Evolutionary conservation across 2,888 invertebrate genomes (phyloP).

Genomic region (Drosophila greeni): DNA sequence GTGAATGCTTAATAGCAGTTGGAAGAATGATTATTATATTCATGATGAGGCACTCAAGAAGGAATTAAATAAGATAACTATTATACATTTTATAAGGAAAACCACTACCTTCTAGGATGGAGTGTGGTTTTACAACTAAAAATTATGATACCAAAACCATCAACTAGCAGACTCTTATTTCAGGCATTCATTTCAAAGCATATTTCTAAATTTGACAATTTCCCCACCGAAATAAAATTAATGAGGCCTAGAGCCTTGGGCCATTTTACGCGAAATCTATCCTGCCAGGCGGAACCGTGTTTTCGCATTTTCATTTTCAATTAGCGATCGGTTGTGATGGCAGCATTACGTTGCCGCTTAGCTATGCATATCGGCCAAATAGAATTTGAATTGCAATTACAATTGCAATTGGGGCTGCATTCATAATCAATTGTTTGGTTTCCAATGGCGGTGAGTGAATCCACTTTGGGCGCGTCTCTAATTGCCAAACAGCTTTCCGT

Average conservation of each 20-base stretch:
- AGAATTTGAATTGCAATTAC: constrained; percentile 27
- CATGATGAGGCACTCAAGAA: constrained; percentile 6
- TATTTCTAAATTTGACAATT: neutral
- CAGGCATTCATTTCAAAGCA: neutral
- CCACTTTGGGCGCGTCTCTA: constrained; percentile 24
- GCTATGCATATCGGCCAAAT: constrained; percentile 47
- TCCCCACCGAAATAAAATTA: neutral
- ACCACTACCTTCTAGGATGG: too few species aligned
- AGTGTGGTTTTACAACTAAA: neutral
- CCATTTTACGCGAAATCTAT: neutral
- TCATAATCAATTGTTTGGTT: constrained; percentile 27
- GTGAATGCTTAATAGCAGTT: neutral
- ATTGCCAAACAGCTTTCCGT: constrained; percentile 61
- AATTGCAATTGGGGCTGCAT: constrained; percentile 33
- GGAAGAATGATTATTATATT: constrained; percentile 1
- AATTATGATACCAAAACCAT: neutral
- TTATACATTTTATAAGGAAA: neutral
- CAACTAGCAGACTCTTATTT: neutral
- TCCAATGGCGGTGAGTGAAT: neutral
- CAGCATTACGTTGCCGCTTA: constrained; percentile 36
- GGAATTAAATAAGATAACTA: neutral
- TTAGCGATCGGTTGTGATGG: constrained; percentile 45
- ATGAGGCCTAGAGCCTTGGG: neutral
- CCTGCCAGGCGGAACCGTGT: constrained; percentile 1
- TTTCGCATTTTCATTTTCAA: constrained; percentile 57